phyloP scores from a whole-genome alignment of 2,888 invertebrate genomes.

The Maniola hyperantus region DNA sequence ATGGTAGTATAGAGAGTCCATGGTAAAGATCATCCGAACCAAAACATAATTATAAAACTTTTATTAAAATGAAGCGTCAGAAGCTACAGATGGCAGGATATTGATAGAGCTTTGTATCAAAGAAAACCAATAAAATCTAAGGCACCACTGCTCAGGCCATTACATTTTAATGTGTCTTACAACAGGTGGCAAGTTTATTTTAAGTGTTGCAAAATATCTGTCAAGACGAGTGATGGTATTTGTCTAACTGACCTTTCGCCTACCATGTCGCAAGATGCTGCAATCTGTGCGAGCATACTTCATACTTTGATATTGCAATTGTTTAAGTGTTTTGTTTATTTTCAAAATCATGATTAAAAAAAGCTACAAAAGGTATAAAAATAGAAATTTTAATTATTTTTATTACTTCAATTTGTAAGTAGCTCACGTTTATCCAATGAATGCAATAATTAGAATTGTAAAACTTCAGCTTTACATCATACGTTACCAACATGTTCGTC shows the following conservation, averaged over 20 bases:
- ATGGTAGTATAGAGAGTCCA: no score
- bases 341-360: neutral
- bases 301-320: constrained; percentile 4
- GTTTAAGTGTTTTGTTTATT: neutral
- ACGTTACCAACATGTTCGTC: constrained; percentile 18
- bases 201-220: neutral
- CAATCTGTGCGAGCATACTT: constrained; percentile 14
- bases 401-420: constrained; percentile 3
- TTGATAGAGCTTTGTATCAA: neutral
- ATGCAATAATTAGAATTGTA: constrained; percentile 33
- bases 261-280: constrained; percentile 13
- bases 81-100: neutral
- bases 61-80: neutral
- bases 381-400: neutral
- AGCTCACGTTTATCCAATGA: constrained; percentile 10
- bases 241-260: constrained; percentile 19
- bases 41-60: neutral
- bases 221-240: constrained; percentile 13
- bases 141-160: neutral
- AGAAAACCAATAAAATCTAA: neutral
- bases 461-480: constrained; percentile 33
- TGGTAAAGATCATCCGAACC: neutral
- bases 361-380: no score
- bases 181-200: constrained; percentile 1
- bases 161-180: neutral